A percentile compares a stretch with the other conserved stretches of the same genome.
Evolutionary conservation across 2,113 vertebrate species (phyloP).

Genomic region (Bettongia penicillata): DNA sequence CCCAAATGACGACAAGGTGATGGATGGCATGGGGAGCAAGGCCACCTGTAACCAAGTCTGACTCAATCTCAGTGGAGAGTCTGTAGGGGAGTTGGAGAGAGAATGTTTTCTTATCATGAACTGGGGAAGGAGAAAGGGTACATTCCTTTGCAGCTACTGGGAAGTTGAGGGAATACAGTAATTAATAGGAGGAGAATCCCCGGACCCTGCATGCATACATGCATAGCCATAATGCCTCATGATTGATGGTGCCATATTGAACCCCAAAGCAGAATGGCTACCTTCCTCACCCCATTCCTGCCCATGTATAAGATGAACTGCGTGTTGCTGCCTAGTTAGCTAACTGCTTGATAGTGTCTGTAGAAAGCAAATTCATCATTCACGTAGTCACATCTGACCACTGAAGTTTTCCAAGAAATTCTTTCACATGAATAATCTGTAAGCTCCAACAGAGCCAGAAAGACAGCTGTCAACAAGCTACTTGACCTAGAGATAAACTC

Average conservation of each 20-base stretch:
- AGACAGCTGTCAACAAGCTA: neutral
- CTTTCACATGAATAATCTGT: neutral
- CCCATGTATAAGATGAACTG: neutral
- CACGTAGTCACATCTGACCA: neutral
- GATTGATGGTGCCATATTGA: neutral
- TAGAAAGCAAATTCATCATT: neutral
- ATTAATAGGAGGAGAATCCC: neutral
- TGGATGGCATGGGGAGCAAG: neutral
- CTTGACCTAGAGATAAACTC: neutral
- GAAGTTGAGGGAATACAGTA: neutral
- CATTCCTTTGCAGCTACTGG: neutral
- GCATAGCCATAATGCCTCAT: neutral
- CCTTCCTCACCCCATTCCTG: neutral
- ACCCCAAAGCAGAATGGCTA: neutral
- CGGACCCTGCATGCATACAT: neutral
- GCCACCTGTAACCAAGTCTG: neutral
- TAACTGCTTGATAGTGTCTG: neutral
- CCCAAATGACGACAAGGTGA: too few relatives aligned
- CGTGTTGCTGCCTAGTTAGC: neutral
- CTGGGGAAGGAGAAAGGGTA: neutral
- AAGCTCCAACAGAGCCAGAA: neutral
- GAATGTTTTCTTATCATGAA: neutral
- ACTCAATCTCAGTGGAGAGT: neutral
- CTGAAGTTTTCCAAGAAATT: neutral
- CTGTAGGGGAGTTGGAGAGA: fast-evolving